Base-by-base conservation (phyloP, 1,140 invertebrate species). In the Orchesella cincta region DNA sequence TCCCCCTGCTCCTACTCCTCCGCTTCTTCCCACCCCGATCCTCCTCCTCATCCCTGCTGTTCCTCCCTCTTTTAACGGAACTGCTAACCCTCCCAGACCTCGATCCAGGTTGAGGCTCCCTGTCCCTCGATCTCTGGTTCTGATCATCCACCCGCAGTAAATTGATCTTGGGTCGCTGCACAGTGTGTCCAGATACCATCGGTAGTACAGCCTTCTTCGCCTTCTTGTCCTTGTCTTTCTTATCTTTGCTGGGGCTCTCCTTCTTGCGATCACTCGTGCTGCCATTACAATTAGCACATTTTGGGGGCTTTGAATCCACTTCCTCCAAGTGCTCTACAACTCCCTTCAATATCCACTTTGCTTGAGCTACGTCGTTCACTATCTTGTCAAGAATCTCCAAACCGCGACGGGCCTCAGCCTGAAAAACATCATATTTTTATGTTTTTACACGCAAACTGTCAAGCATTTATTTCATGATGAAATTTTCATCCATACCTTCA, bases 201-300 rank as follows among this genome's bases (percentile, higher is more conserved):
- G 62, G 62, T 29, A 67, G 62, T 14, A 67, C 31, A 12, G 54
- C 54, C 54, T 67, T 67, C 62, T 67, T 67, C 31, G 31, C 31
- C n/a, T 67, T 67, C 62, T 67, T 67, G 31, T 67, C 62, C 3
- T 29, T 3, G 31, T 67, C 62, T 2, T 29, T 3, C 62, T 33
- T 29, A 2, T 67, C 62, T n/a, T 67, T 67, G 2, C 31, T 33
- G 5, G 62, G 26, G 3, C 26, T 14, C 26, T n/a, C n/a, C n/a
- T n/a, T n/a, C n/a, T n/a, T n/a, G n/a, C n/a, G 26, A 33, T 8
- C 29, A 14, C 28, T 12, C 23, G 2, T 31, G 1, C 3, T 18
- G 31, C 33, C n/a, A 14, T 67, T 67, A 29, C 5, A 12, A 33
- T 67, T 67, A 57, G 23, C 39, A 23, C 54, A 57, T 5, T 57